Conservation (phyloP, 2,888 invertebrate species). For the Plebejus argus region DNA sequence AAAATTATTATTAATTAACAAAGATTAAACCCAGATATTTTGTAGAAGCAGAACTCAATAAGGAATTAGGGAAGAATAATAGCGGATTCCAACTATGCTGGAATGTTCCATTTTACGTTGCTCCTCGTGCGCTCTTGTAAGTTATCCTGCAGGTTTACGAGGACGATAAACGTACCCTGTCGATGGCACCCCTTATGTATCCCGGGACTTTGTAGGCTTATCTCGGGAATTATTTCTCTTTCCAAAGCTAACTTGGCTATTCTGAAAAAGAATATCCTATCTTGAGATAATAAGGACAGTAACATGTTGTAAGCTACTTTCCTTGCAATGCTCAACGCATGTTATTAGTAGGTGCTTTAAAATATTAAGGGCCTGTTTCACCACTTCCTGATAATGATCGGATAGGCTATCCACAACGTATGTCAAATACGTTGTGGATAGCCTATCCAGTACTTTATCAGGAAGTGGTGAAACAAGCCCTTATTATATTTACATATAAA, state of each 20-base stretch:
- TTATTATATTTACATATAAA: too few species aligned
- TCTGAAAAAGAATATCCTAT: neutral
- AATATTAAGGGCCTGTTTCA: too few species aligned
- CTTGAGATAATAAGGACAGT: slow-evolving; percentile 11
- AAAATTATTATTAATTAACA: too few species aligned
- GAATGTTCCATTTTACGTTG: slow-evolving; percentile 61
- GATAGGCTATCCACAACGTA: too few species aligned
- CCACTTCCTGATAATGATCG: too few species aligned
- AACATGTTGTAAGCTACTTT: neutral
- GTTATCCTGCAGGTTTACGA: slow-evolving; percentile 66
- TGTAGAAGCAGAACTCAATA: neutral
- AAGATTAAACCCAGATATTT: too few species aligned
- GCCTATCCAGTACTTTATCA: too few species aligned
- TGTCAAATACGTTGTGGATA: too few species aligned
- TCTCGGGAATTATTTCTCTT: slow-evolving; percentile 44
- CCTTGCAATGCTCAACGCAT: neutral
- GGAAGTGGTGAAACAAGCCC: too few species aligned
- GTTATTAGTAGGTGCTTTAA: too few species aligned
- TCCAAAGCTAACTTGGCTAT: slow-evolving; percentile 25
- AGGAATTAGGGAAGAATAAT: slow-evolving; percentile 10
- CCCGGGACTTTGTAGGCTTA: slow-evolving; percentile 44
- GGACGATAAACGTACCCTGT: slow-evolving; percentile 63
- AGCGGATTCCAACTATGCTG: slow-evolving; percentile 45
- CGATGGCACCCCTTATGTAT: slow-evolving; percentile 48
- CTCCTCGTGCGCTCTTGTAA: slow-evolving; percentile 63